Evolutionary conservation across 2,797 vertebrate species (phyloP), one percentile per base, ranked within the genome.

Genomic region (Euthynnus affinis): DNA sequence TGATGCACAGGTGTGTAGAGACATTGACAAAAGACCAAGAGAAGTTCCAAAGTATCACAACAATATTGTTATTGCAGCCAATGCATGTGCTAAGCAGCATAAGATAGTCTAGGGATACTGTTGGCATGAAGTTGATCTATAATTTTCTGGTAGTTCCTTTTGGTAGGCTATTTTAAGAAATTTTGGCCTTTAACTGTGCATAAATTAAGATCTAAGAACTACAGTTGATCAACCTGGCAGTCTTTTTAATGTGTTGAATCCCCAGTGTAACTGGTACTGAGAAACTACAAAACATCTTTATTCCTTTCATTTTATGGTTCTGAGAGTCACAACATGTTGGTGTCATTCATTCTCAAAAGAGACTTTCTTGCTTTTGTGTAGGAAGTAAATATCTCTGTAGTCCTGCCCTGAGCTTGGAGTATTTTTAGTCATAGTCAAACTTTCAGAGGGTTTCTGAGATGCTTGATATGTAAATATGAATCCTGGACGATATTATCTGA

Each of bases 391-490:
- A 86, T 68, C 63, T 88, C 64, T 81, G 53, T 88, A 79, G 81
- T 78, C 40, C 57, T 71, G 48, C 74, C 71, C 74, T 58, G 59
- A 80, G 64, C 72, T 23, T 0, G 0, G 25, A 70, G 52, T 92
- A 91, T 88, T 92, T 92, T 89, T 89, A 90, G 83, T 40, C 49
- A 18, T 76, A 73, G 80, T 83, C 74, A 83, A 85, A 87, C 73
- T 73, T 77, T 62, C 71, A 71, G 40, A 58, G 64, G 32, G 14
- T 0, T 40, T 82, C 59, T 81, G 80, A 87, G 58, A 73, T 60
- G 78, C 83, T 87, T 87, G 76, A 90, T 87, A 71, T 92, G 87
- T 66, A 87, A 88, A 89, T 91, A 34, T 25, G 18, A 60, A 62
- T 81, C 29, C 23, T 77, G 71, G 72, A 74, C 49, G 46, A 60